A percentile compares a stretch with the other conserved stretches of the same genome.
phyloP scores from a whole-genome alignment of 2,797 vertebrate genomes.

The Cottoperca gobio region DNA sequence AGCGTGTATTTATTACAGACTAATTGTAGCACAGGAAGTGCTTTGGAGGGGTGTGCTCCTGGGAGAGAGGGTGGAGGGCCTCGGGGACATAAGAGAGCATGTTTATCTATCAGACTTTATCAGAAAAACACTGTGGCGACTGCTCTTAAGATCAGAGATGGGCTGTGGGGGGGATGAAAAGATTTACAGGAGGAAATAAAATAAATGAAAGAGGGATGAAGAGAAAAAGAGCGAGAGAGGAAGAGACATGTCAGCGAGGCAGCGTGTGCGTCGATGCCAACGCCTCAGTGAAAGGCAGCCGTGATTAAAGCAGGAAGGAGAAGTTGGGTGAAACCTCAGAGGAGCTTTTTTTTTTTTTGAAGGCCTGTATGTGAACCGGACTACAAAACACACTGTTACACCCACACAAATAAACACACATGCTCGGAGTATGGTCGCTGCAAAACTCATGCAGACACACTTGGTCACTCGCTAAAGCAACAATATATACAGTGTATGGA shows the following conservation, averaged over 20 bases:
- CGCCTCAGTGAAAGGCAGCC: conserved; percentile 56
- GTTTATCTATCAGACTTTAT: conserved; percentile 86
- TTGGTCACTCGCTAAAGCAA: not conserved
- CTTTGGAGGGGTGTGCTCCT: conserved; percentile 81
- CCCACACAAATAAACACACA: conserved; percentile 8
- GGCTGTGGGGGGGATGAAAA: conserved; percentile 51
- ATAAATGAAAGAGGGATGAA: conserved; percentile 53
- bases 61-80: conserved; percentile 82
- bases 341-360: conserved; percentile 23
- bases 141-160: conserved; percentile 81
- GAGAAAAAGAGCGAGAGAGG: conserved; percentile 46
- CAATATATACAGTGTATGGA: not conserved
- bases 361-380: conserved; percentile 64
- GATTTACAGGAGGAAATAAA: conserved; percentile 64
- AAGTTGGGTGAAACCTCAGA: conserved; percentile 77
- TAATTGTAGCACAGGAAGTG: conserved; percentile 85
- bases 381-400: conserved; percentile 56
- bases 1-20: conserved; percentile 83
- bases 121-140: conserved; percentile 79
- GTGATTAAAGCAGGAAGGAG: conserved; percentile 76
- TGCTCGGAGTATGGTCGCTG: not conserved
- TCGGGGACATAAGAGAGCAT: conserved; percentile 77
- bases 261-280: conserved; percentile 72
- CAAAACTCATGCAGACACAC: not conserved
- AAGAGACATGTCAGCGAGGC: conserved; percentile 60